These are phyloP conservation scores for Yponomeuta evonymella DNA, from an alignment of 2,888 invertebrate genomes.

Conservation along the genomic window DNA sequence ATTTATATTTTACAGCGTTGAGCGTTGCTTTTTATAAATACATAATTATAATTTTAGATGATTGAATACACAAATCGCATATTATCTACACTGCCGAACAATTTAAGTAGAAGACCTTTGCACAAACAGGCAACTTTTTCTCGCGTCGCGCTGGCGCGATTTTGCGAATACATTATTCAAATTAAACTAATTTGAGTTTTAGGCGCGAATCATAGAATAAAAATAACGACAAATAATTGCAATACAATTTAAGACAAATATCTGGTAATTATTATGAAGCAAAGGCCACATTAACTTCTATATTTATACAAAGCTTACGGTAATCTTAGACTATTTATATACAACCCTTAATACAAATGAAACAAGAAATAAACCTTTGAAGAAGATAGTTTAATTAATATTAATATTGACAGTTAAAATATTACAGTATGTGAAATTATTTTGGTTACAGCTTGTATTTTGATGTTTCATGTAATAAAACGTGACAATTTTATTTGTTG, in stretches of 20 bases:
- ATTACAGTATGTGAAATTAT: not conserved
- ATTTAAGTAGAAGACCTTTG: not conserved
- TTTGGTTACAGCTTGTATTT: constrained; percentile 13
- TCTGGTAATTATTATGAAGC: constrained; percentile 7
- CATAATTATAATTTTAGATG: constrained; percentile 1
- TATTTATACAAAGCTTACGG: constrained; percentile 10
- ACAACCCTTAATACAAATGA: constrained; percentile 9
- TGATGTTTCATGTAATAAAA: not conserved
- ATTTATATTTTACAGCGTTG: constrained; percentile 62
- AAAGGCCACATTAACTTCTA: constrained; percentile 13
- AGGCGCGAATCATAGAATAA: no score
- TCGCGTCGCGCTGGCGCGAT: not conserved
- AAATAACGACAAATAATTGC: not conserved
- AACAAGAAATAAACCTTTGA: not conserved
- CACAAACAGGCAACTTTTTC: not conserved
- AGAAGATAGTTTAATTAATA: constrained; percentile 1
- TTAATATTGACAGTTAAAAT: constrained; percentile 6
- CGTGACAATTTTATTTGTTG: not conserved
- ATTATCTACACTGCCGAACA: no score
- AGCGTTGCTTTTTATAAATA: constrained; percentile 31
- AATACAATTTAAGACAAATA: not conserved
- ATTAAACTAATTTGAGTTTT: not conserved
- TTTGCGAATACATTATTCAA: not conserved
- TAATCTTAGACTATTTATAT: not conserved
- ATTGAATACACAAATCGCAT: not conserved